Base-by-base conservation (phyloP, 1,140 invertebrate species). In the Brachionus manjavacas region DNA sequence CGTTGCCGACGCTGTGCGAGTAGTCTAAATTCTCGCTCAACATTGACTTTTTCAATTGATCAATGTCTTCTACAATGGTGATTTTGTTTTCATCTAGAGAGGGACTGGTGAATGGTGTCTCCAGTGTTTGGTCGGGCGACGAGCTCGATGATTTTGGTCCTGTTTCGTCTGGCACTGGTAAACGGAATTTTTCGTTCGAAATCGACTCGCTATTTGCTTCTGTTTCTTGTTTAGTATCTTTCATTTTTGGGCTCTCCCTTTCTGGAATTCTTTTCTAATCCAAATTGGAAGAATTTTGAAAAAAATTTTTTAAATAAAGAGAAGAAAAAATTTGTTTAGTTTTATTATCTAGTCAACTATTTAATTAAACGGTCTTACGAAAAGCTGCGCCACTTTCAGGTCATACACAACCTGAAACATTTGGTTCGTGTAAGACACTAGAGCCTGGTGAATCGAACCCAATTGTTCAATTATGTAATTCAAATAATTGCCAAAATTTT, bases 221-320 rank as follows among this genome's bases (percentile, higher is more conserved):
- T 74, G n/a, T 43, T 43, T 23, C 41, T 46, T 12, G 20, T 46
- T 76, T 49, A 49, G 41, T 46, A 20, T 76, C 35, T 35, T 70
- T 46, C 12, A 35, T 76, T 52, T 72, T 72, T 39, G 16, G 31
- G 16, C 31, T 76, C 41, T 43, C 9, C 25, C 46, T 28, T 20
- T 25, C 46, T 76, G 72, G 43, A 49, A 76, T 76, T 76, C 72
- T 76, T 76, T 76, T 76, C 72, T 76, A 72, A 72, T 72, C 68
- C 68, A 72, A 72, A 72, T 72, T 68, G 66, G 25, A 68, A 68
- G 28, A 39, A 31, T 68, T 68, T 68, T 68, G 25, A 16, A 68
- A 31, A 68, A 68, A 68, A 31, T 68, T 72, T 72, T 72, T 72
- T 39, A 72, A 72, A 72, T 39, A 72, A 72, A 41, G 39, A 41